A percentile compares a stretch with the other conserved stretches of the same genome.
These are phyloP conservation scores for Fringilla coelebs DNA, from an alignment of 2,797 vertebrate species.

Conservation along the genomic window DNA sequence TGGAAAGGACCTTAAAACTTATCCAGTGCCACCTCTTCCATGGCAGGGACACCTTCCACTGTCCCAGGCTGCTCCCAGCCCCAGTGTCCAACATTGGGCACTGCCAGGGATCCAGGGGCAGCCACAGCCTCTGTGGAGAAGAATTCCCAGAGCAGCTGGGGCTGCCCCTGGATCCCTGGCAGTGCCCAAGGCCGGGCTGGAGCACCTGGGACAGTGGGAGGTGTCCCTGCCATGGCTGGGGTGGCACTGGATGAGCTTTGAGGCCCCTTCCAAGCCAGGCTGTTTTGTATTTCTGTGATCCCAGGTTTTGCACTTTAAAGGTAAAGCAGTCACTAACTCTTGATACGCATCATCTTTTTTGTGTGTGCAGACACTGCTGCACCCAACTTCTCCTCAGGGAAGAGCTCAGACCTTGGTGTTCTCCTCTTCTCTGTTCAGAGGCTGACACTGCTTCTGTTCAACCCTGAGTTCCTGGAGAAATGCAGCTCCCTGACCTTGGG, in stretches of 20 bases:
- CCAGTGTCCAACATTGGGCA: too few species aligned
- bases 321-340: rapidly evolving
- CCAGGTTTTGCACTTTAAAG: too few species aligned
- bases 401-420: neutral
- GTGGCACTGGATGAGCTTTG: rapidly evolving
- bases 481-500: neutral
- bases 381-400: neutral
- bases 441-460: neutral
- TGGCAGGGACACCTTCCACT: neutral
- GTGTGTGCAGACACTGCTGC: neutral
- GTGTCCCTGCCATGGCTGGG: neutral
- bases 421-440: neutral
- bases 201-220: neutral
- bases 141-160: neutral
- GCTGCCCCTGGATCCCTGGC: neutral
- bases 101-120: too few species aligned
- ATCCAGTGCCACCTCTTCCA: neutral
- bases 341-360: neutral
- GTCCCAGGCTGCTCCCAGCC: neutral
- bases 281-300: rapidly evolving
- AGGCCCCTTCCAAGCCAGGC: neutral
- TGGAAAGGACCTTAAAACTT: neutral
- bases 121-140: too few species aligned
- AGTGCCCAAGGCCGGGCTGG: neutral
- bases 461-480: neutral